Percentiles rank a stretch among this genome's conserved stretches.
phyloP scores from a whole-genome alignment of 2,113 vertebrate genomes.

The Emydocephalus ijimae region DNA sequence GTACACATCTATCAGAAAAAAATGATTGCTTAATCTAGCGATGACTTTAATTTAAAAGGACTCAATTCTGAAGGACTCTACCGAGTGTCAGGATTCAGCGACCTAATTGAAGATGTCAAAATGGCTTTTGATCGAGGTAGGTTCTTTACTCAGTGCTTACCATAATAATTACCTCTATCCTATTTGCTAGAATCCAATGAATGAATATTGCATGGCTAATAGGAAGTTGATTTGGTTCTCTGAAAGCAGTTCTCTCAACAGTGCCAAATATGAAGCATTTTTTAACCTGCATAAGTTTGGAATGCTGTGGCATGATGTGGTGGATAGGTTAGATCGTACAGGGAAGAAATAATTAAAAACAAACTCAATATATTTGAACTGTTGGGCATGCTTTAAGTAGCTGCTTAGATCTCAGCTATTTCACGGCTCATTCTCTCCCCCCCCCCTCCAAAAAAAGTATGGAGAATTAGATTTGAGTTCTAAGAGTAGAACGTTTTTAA shows the following conservation, averaged over 20 bases:
- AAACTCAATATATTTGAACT: not conserved
- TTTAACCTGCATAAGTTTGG: not conserved
- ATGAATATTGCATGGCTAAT: not conserved
- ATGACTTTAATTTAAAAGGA: constrained; percentile 70
- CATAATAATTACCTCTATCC: not conserved
- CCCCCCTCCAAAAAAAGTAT: not conserved
- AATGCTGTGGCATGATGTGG: not conserved
- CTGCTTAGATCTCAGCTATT: not conserved
- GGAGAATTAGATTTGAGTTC: constrained; percentile 36
- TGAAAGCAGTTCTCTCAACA: not conserved
- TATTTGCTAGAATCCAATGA: not conserved
- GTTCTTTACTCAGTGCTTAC: constrained; percentile 18
- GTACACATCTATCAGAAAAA: constrained; percentile 13
- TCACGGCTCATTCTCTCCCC: not conserved
- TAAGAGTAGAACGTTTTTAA: constrained; percentile 28
- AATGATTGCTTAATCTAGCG: constrained; percentile 5
- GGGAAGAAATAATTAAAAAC: not conserved
- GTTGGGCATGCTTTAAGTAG: not conserved
- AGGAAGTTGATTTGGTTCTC: not conserved
- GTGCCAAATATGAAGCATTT: not conserved
- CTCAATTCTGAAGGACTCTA: constrained; percentile 97
- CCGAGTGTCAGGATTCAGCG: constrained; percentile 96
- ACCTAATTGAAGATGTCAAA: constrained; percentile 98
- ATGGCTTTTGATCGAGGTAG: constrained; percentile 97
- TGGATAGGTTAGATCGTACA: not conserved